phyloP scores from a whole-genome alignment of 2,113 vertebrate species.

The Oncorhynchus tshawytscha region DNA sequence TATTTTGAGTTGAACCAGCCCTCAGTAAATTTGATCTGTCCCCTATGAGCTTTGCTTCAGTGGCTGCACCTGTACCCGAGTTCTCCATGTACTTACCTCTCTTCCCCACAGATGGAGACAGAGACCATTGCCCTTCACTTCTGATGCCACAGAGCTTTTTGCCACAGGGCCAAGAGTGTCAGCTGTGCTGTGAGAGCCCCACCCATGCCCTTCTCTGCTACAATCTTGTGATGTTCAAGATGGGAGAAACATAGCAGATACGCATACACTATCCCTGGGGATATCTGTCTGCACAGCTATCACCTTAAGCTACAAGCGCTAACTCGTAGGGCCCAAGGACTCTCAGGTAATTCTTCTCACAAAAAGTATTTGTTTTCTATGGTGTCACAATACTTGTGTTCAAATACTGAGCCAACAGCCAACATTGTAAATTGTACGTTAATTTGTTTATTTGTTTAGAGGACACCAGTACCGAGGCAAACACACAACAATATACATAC shows the following conservation, averaged over 20 bases:
- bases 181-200: background rate
- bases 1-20: no score
- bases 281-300: background rate
- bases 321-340: background rate
- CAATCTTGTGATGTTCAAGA: background rate
- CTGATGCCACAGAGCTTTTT: background rate
- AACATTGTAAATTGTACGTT: background rate
- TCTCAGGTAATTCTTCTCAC: background rate
- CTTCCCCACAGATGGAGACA: constrained; percentile 61
- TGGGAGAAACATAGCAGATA: background rate
- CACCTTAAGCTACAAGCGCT: no score
- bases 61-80: no score
- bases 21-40: no score
- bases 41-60: no score
- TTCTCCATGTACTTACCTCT: background rate
- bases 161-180: background rate
- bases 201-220: background rate
- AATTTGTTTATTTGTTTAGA: background rate
- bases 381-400: background rate
- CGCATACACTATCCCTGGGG: background rate
- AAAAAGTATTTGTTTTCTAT: background rate
- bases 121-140: constrained; percentile 27
- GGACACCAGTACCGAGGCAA: background rate
- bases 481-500: background rate
- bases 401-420: background rate